Percentiles rank a stretch among this genome's conserved stretches.
These are phyloP conservation scores for Lasioglossum zephyrum DNA, from an alignment of 2,888 invertebrate species.

Conservation along the genomic window DNA sequence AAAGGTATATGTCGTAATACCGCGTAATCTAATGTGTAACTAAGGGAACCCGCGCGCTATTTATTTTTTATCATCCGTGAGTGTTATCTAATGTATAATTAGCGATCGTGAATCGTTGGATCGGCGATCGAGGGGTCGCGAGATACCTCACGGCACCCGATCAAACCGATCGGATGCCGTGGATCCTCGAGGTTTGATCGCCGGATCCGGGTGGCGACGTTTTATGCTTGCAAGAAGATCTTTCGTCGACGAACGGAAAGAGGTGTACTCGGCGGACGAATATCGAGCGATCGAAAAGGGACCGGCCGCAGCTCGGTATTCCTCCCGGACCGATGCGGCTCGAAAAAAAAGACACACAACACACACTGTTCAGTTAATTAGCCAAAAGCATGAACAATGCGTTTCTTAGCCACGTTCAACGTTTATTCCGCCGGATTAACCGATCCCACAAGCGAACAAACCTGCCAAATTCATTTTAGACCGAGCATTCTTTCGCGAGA, in stretches of 20 bases:
- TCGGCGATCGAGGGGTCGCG: constrained; percentile 20
- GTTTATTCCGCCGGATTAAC: constrained; percentile 1
- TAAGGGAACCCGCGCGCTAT: constrained; percentile 79
- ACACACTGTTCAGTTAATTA: constrained; percentile 45
- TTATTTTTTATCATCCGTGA: constrained; percentile 80
- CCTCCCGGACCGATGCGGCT: constrained; percentile 26
- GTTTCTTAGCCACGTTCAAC: constrained; percentile 14
- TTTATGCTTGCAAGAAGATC: constrained; percentile 45
- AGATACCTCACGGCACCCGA: not conserved
- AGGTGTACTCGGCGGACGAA: constrained; percentile 24
- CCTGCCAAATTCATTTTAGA: constrained; percentile 33
- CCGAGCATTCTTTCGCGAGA: not conserved
- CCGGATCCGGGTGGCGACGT: constrained; percentile 42
- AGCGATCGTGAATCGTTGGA: constrained; percentile 46
- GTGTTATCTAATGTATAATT: constrained; percentile 69
- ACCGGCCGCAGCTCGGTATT: constrained; percentile 45
- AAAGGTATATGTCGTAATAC: constrained; percentile 73
- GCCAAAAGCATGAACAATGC: not conserved
- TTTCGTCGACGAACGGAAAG: constrained; percentile 40
- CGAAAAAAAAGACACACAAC: constrained; percentile 31
- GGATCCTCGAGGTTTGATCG: constrained; percentile 12
- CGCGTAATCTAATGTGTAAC: constrained; percentile 78
- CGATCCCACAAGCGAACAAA: not conserved
- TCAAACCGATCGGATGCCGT: constrained; percentile 2
- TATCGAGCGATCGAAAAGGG: constrained; percentile 39